Conservation (phyloP, 2,797 vertebrate species). For the Xiphophorus birchmanni region DNA sequence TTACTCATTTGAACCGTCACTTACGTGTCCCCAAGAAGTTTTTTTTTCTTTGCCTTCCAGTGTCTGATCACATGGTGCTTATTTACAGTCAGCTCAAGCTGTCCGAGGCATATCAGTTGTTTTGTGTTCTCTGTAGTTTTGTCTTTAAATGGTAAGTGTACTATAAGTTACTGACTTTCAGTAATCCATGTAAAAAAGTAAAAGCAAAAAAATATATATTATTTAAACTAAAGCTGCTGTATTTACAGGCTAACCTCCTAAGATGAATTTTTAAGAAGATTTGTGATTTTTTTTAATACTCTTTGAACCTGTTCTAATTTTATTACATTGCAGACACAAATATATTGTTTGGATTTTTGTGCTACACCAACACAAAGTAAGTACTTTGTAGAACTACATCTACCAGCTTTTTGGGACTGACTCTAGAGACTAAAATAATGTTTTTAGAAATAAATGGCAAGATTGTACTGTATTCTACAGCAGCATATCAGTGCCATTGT, state of each 20-base stretch:
- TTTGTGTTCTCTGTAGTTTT: slow-evolving; percentile 52
- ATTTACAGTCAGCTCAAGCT: slow-evolving; percentile 38
- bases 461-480: background rate
- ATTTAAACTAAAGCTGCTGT: background rate
- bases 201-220: background rate
- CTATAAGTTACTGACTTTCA: slow-evolving; percentile 16
- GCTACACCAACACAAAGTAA: background rate
- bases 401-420: background rate
- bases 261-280: background rate
- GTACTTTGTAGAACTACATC: background rate
- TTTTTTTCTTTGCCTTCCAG: slow-evolving; percentile 13
- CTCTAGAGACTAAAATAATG: background rate
- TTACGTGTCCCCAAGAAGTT: slow-evolving; percentile 34
- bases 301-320: background rate
- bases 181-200: background rate
- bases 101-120: slow-evolving; percentile 42
- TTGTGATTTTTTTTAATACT: background rate
- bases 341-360: background rate
- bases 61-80: slow-evolving; percentile 33
- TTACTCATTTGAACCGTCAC: slow-evolving; percentile 32
- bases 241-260: background rate
- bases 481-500: background rate
- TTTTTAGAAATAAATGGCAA: background rate
- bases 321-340: background rate
- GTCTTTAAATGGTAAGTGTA: slow-evolving; percentile 63